Base-by-base conservation (phyloP, 2,888 invertebrate species). In the Cheilosia impressa region DNA sequence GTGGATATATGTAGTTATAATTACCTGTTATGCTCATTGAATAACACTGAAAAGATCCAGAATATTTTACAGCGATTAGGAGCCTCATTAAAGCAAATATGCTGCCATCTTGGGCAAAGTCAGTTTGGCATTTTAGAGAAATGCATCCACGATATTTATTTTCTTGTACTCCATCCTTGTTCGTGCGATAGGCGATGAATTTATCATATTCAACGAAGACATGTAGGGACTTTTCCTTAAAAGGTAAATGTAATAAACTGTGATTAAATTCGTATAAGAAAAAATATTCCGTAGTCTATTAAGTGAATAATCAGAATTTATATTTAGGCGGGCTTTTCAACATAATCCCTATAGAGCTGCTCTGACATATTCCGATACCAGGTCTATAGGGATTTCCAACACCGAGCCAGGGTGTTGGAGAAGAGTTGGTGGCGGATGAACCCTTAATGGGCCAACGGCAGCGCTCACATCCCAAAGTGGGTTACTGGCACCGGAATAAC, bases 31-130 rank as follows among this genome's bases (percentile, higher is more conserved):
- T 50, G 9, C 34, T 47, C 1, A 76, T 22, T 19, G 75, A 17
- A 27, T 58, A 76, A 24, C 75, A 66, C 17, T 76, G 75, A n/a
- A 76, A 76, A 27, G 47, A 50, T 38, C 75, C 75, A 17, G 47
- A 24, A 50, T 27, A 76, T 13, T 58, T 50, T 2, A 55, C 15
- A 9, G 50, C 13, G 2, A 76, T 19, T 17, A 76, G 27, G 13
- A 34, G 34, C 15, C 50, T 57, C 58, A 76, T 50, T 2, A 76
- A 17, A 27, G 9, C 41, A 50, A 57, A 50, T 31, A 76, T 2
- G 10, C 22, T 19, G 2, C 75, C 66, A 22, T 76, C 75, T 10
- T 38, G 38, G 15, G 66, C 15, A 19, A 76, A 57, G 10, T 76
- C 58, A 4, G 4, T 27, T 17, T 55, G 9, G 13, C 7, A 27